Base-by-base conservation (phyloP, 2,797 vertebrate genomes). In the Myotis myotis region DNA sequence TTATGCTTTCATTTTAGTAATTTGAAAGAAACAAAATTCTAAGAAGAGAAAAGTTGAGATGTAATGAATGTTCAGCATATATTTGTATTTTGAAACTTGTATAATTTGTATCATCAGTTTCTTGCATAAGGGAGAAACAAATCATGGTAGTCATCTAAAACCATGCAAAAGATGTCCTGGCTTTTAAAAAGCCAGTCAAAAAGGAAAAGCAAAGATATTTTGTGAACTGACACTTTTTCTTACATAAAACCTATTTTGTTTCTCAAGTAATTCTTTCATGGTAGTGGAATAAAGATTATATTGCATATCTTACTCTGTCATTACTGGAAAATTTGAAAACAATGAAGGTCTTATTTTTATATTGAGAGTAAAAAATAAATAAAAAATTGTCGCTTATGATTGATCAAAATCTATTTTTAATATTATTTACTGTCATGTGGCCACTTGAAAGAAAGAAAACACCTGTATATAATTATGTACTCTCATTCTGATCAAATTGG, bases 21-120 rank as follows among this genome's bases (percentile, higher is more conserved):
- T 75, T 78, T 74, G 76, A 78, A 79, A 90, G 75, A 70, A 94
- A 94, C 17, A 64, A 95, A 72, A 36, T 41, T 87, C 41, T 55
- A 60, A 86, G 38, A 6, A 51, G 44, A 57, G 64, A 78, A 95
- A 74, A 62, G 55, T 57, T 83, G 57, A 75, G 33, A 36, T 88
- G 25, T 66, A 72, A 72, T 47, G 38, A 84, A 13, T 74, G 11
- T 88, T 87, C 17, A 30, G 17, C 17, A 53, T 74, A 30, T 49
- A 28, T 71, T 41, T 71, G n/a, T 55, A 15, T 41, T 88, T 84
- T 38, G 8, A 95, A 81, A 80, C 6, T 74, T 33, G 53, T 36
- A 38, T 30, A 62, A 49, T 72, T 83, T 30, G 74, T 74, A 44
- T 51, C 2, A 3, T 51, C 11, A 71, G 3, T 62, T 11, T 87